Conservation (phyloP, 1,140 invertebrate species). For the Neuroterus valhalla region DNA sequence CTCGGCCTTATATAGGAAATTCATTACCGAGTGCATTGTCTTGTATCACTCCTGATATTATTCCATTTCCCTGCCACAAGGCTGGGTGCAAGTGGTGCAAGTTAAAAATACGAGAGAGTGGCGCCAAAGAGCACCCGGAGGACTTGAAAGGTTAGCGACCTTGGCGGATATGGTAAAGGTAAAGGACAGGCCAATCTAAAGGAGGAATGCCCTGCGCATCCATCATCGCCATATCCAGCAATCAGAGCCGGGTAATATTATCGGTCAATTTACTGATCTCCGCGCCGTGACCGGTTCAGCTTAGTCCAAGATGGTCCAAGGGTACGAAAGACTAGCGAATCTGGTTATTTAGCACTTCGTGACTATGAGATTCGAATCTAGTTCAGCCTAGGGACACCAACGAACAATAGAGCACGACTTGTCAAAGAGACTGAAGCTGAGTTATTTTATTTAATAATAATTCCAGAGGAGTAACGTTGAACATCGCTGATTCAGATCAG, state of each 20-base stretch:
- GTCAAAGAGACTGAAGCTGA: not conserved
- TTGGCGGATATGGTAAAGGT: slow-evolving; percentile 49
- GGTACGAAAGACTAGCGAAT: not conserved
- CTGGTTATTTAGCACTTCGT: slow-evolving; percentile 5
- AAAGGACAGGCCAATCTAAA: slow-evolving; percentile 19
- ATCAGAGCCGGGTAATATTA: slow-evolving; percentile 54
- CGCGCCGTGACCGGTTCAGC: slow-evolving; percentile 19
- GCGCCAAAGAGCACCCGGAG: slow-evolving; percentile 55
- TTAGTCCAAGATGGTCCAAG: not conserved
- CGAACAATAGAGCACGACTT: slow-evolving; percentile 5
- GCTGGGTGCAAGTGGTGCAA: not conserved
- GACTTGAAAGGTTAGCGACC: slow-evolving; percentile 54
- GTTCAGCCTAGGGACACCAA: slow-evolving; percentile 7
- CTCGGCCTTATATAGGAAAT: not conserved
- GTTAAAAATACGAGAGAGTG: slow-evolving; percentile 45
- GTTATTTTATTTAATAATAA: slow-evolving; percentile 10
- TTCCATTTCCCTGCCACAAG: slow-evolving; percentile 13
- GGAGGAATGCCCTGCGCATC: slow-evolving; percentile 45
- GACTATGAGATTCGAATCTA: not conserved
- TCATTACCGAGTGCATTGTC: not conserved
- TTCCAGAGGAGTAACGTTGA: slow-evolving; percentile 3
- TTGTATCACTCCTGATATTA: slow-evolving; percentile 6
- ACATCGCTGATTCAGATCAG: not conserved
- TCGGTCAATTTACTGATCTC: slow-evolving; percentile 56
- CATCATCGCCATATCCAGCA: slow-evolving; percentile 55